Conservation (phyloP, 2,113 vertebrate species). For the Lutjanus erythropterus region DNA sequence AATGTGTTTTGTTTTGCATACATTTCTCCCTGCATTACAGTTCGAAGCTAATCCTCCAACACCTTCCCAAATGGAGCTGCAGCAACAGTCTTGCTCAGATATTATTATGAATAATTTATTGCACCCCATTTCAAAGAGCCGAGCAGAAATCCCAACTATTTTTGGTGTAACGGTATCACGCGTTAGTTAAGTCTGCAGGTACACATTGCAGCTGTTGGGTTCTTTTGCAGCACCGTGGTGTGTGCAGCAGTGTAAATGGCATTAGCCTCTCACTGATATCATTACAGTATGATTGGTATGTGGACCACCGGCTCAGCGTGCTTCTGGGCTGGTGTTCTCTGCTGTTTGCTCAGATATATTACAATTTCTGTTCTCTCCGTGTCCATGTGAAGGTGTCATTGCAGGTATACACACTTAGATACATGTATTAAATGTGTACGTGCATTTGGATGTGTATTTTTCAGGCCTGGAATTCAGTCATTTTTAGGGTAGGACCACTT, state of each 20-base stretch:
- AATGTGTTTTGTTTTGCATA: slow-evolving; percentile 75
- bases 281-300: slow-evolving; percentile 57
- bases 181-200: slow-evolving; percentile 68
- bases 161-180: slow-evolving; percentile 44
- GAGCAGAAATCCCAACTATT: slow-evolving; percentile 67
- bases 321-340: slow-evolving; percentile 15
- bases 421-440: background rate
- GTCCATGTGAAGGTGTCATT: slow-evolving; percentile 9
- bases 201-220: slow-evolving; percentile 61
- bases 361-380: slow-evolving; percentile 29
- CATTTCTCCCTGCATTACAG: slow-evolving; percentile 61
- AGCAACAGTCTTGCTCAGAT: slow-evolving; percentile 65
- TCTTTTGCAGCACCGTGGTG: slow-evolving; percentile 19
- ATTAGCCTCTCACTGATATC: slow-evolving; percentile 64
- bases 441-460: slow-evolving; percentile 15
- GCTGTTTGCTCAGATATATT: slow-evolving; percentile 67
- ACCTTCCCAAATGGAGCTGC: slow-evolving; percentile 73
- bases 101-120: slow-evolving; percentile 81
- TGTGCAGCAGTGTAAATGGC: slow-evolving; percentile 46
- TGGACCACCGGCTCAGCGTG: slow-evolving; percentile 37
- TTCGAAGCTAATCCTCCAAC: slow-evolving; percentile 69
- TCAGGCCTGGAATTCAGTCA: too few species aligned
- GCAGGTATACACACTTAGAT: slow-evolving; percentile 5
- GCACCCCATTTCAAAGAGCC: slow-evolving; percentile 72
- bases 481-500: too few species aligned